Evolutionary conservation across 1,140 invertebrate species (phyloP), one percentile per base, ranked within the genome.

Genomic region (Lepidostoma basale): DNA sequence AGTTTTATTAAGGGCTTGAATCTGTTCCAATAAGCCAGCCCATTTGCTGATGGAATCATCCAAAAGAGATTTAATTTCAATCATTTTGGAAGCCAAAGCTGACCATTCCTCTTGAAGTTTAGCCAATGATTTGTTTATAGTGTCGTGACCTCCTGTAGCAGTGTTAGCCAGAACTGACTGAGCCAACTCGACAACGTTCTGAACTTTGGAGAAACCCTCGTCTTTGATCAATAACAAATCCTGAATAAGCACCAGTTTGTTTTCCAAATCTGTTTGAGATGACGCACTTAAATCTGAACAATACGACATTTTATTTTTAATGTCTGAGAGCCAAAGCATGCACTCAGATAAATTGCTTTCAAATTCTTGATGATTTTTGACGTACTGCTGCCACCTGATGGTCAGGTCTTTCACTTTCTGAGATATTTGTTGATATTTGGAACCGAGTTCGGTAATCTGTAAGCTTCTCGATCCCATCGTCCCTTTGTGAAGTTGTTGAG

Each of bases 141-240:
- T 85, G 70, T 91, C 88, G 75, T 98, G 94, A 0, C 96, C 96
- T 44, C 86, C 77, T 0, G 95, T 91, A 3, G 95, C 92, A 0
- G 96, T 98, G 74, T 97, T 97, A 0, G 94, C 93, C 66, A 98
- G 78, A n/a, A 98, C 94, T 73, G 89, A 89, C 80, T 98, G 95
- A 0, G 94, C 93, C 72, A 93, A 79, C 77, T 98, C 96, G 16
- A 97, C 88, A 23, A 95, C 87, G 60, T 87, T 88, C 76, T 98
- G 94, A 12, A 92, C 89, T 79, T 93, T 95, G 0, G 87, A 87
- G 74, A 94, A 94, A 3, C 95, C 95, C 81, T 96, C 94, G 75
- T 98, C 96, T 80, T 97, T 95, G 30, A 89, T 89, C 9, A 95
- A 77, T 16, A 97, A 80, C 28, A 98, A 81, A 77, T 96, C 94